Evolutionary conservation across 2,888 invertebrate genomes (phyloP).

Genomic region (Drosophila atripex): DNA sequence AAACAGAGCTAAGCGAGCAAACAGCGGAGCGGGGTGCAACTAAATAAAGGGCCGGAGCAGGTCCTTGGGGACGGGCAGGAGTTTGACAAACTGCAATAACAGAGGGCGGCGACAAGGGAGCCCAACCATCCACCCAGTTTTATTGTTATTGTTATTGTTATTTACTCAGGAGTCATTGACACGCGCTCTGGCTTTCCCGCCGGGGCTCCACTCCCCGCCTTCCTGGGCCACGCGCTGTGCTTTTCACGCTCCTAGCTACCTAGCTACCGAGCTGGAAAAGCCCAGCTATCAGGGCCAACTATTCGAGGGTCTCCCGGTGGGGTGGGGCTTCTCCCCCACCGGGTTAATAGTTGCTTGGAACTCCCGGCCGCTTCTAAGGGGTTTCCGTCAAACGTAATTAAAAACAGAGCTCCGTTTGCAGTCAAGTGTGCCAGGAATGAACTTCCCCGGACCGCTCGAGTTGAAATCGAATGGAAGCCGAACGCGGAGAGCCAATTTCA

Average conservation of each 20-base stretch:
- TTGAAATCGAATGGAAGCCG: too few relatives aligned
- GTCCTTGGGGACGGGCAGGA: not conserved
- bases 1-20: constrained; percentile 29
- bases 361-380: not conserved
- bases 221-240: not conserved
- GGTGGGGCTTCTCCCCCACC: not conserved
- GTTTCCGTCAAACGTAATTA: not conserved
- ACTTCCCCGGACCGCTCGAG: too few relatives aligned
- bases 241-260: not conserved
- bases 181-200: constrained; percentile 8
- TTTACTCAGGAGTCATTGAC: constrained; percentile 37
- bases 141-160: constrained; percentile 26
- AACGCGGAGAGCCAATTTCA: too few relatives aligned
- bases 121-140: constrained; percentile 2
- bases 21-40: constrained; percentile 19
- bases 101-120: too few relatives aligned
- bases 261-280: not conserved
- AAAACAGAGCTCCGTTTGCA: not conserved
- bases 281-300: not conserved
- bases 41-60: not conserved
- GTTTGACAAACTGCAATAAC: constrained; percentile 3
- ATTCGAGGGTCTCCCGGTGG: not conserved
- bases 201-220: constrained; percentile 6
- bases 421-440: not conserved
- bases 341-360: not conserved